phyloP scores from a whole-genome alignment of 2,888 invertebrate species.

The Seira ritae region DNA sequence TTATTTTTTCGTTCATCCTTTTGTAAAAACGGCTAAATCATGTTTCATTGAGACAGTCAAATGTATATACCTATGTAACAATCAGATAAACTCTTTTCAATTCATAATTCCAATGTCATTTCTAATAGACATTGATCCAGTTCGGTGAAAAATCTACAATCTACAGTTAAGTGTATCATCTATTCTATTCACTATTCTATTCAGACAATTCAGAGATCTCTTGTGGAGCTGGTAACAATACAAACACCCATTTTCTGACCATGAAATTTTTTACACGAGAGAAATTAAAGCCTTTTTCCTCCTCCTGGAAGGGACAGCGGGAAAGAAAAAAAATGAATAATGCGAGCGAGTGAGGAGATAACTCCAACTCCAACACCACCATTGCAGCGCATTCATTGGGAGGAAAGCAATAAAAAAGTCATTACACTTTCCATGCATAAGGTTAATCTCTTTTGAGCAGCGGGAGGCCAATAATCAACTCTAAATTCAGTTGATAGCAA shows the following conservation, averaged over 20 bases:
- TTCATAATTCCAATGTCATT: slow-evolving; percentile 34
- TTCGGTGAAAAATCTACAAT: background rate
- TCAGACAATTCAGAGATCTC: no score
- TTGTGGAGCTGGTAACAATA: slow-evolving; percentile 43
- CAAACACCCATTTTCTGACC: slow-evolving; percentile 16
- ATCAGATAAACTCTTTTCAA: no score
- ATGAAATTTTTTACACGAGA: background rate
- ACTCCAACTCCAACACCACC: no score
- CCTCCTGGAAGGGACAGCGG: slow-evolving; percentile 21
- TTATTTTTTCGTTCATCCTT: slow-evolving; percentile 22
- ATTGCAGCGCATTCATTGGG: no score
- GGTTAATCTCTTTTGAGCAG: slow-evolving; percentile 60
- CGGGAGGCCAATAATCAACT: slow-evolving; percentile 57
- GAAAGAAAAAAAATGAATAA: background rate
- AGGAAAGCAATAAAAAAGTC: slow-evolving; percentile 60
- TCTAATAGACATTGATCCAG: slow-evolving; percentile 33
- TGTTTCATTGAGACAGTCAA: no score
- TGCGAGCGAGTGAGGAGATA: slow-evolving; percentile 18
- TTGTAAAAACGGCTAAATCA: no score
- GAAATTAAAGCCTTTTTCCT: slow-evolving; percentile 28
- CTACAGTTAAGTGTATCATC: slow-evolving; percentile 23
- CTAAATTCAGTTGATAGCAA: slow-evolving; percentile 31
- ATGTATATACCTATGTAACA: no score
- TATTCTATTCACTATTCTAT: no score
- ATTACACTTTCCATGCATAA: slow-evolving; percentile 61